phyloP scores from a whole-genome alignment of 2,797 vertebrate species.

The Melanogrammus aeglefinus region DNA sequence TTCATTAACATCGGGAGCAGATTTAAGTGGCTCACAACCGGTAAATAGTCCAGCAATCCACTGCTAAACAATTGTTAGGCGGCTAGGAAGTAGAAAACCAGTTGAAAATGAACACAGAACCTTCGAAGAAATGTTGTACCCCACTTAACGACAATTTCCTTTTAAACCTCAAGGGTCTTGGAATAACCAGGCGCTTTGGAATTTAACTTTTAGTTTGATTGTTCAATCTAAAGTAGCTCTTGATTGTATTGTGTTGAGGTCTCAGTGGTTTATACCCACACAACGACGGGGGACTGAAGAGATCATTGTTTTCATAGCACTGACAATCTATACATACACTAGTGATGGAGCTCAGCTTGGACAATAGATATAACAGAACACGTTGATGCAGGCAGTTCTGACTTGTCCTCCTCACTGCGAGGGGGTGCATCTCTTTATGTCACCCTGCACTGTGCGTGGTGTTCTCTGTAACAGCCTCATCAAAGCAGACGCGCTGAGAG shows the following conservation, averaged over 20 bases:
- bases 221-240: not conserved
- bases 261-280: not conserved
- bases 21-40: not conserved
- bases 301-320: too few species aligned
- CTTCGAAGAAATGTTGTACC: not conserved
- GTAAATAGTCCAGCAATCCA: not conserved
- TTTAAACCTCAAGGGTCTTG: too few species aligned
- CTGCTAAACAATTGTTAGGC: not conserved
- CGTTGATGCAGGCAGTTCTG: not conserved
- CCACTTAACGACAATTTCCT: too few species aligned
- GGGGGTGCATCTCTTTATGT: too few species aligned
- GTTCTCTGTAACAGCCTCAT: not conserved
- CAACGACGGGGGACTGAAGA: too few species aligned
- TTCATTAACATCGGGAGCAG: not conserved
- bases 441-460: too few species aligned
- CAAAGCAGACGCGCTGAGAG: not conserved
- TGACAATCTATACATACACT: not conserved
- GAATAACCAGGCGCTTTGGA: too few species aligned
- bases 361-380: not conserved
- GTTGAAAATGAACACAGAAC: not conserved
- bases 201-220: too few species aligned
- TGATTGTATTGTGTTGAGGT: not conserved
- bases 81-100: not conserved
- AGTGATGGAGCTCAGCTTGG: not conserved
- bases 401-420: too few species aligned